These are phyloP conservation scores for Pocota personata DNA, from an alignment of 2,888 invertebrate species.

Conservation along the genomic window DNA sequence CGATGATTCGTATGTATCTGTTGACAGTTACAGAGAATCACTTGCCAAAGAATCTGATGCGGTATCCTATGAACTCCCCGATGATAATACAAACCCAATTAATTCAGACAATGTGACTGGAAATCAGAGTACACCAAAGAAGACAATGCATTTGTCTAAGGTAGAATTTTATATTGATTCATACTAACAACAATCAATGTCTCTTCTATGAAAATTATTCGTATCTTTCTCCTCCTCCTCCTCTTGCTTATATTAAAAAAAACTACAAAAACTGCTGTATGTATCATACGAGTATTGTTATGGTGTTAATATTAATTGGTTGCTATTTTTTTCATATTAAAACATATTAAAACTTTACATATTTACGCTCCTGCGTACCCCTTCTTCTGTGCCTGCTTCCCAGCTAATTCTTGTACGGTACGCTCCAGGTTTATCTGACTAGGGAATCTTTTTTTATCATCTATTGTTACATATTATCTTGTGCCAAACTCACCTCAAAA, in stretches of 20 bases:
- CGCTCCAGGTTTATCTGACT: no score
- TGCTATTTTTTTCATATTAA: neutral
- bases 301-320: conserved; percentile 24
- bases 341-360: conserved; percentile 49
- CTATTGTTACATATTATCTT: no score
- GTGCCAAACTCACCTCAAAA: no score
- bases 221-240: neutral
- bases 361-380: no score
- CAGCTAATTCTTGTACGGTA: no score
- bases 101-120: conserved; percentile 47
- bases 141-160: conserved; percentile 78
- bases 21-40: conserved; percentile 44
- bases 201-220: neutral
- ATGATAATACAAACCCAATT: conserved; percentile 74
- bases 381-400: no score
- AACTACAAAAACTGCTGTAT: neutral
- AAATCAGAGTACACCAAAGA: conserved; percentile 81
- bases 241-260: conserved; percentile 25
- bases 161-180: conserved; percentile 82
- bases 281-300: conserved; percentile 39
- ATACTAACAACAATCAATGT: conserved; percentile 73
- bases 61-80: conserved; percentile 79
- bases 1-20: conserved; percentile 63
- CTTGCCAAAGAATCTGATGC: conserved; percentile 62
- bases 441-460: no score